Conservation (phyloP, 2,113 vertebrate species). For the Turnix velox region DNA sequence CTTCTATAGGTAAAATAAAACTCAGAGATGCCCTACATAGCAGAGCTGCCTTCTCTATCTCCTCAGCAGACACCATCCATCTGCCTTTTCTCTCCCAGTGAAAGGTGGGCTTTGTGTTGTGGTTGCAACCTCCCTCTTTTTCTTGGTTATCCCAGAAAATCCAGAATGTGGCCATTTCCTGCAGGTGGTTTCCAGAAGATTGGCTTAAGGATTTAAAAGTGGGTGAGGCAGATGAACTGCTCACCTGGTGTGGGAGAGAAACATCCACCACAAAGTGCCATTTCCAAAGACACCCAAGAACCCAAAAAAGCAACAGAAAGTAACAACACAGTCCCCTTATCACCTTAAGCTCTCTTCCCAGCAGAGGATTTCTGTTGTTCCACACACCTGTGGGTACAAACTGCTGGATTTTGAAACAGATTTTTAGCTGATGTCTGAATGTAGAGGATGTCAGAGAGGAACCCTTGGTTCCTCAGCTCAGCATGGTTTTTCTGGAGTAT, state of each 20-base stretch:
- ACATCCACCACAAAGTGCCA: not conserved
- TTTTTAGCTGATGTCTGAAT: not conserved
- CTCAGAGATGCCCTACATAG: fast-evolving
- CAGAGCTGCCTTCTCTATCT: fast-evolving
- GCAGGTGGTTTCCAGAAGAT: fast-evolving
- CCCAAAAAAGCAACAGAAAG: not conserved
- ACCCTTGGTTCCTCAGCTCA: not conserved
- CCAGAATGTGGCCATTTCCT: fast-evolving
- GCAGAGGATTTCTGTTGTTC: not conserved
- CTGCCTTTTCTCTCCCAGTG: not conserved
- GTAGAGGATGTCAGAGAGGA: not conserved
- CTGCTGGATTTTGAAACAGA: not conserved
- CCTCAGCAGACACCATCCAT: not conserved
- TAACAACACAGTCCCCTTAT: not conserved
- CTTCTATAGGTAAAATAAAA: not conserved
- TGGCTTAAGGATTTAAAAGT: not conserved
- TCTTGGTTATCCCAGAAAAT: not conserved
- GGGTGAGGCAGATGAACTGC: fast-evolving
- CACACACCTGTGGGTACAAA: fast-evolving
- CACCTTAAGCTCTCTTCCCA: not conserved
- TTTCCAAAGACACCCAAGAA: not conserved
- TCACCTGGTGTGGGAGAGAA: not conserved
- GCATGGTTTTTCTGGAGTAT: not conserved
- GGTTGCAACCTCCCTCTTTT: not conserved
- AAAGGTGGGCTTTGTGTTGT: fast-evolving